Evolutionary conservation across 2,797 vertebrate species (phyloP), one percentile per base, ranked within the genome.

Genomic region (Ctenosaura bakeri): DNA sequence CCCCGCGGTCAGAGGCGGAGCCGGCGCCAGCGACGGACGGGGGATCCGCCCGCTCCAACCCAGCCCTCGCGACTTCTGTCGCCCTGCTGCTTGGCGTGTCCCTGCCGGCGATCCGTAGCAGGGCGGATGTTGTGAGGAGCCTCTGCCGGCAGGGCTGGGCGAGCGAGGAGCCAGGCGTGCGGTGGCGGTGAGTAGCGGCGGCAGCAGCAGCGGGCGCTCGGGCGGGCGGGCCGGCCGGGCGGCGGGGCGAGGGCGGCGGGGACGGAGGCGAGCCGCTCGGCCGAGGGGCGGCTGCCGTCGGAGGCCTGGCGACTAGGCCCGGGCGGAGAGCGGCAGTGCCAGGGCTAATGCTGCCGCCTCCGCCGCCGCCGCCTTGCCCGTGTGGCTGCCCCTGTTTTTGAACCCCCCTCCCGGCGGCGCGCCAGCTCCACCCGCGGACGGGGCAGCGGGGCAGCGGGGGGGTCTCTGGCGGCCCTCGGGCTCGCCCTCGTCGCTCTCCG

Each of bases 91-190:
- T 82, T 38, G 24, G 85, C 8, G 16, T 90, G 90, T 90, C 90
- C 90, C 90, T 84, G 80, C 73, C 82, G 86, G 24, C 86, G 73
- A 73, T 59, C 90, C 90, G 90, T 90, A 90, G 90, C 81, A 71
- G 81, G 90, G 90, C 90, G 90, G 90, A 90, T 90, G 90, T 90
- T 90, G 90, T 90, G 90, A 90, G 86, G 80, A 71, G 86, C 86
- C 90, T 73, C 86, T 71, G 80, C 90, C 69, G 88, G 85, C 83
- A 35, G 85, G 71, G 90, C 71, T 83, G 62, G 73, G 90, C 85
- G 29, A 69, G 29, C 10, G 8, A 69, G 66, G 35, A 87, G 90
- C 26, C 79, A 54, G 71, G 85, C 85, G 80, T 66, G 87, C 7
- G 46, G 66, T n/a, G 89, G 88, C 26, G 81, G 88, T 71, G 78